Evolutionary conservation across 2,888 invertebrate species (phyloP).

Genomic region (Hesperia comma): DNA sequence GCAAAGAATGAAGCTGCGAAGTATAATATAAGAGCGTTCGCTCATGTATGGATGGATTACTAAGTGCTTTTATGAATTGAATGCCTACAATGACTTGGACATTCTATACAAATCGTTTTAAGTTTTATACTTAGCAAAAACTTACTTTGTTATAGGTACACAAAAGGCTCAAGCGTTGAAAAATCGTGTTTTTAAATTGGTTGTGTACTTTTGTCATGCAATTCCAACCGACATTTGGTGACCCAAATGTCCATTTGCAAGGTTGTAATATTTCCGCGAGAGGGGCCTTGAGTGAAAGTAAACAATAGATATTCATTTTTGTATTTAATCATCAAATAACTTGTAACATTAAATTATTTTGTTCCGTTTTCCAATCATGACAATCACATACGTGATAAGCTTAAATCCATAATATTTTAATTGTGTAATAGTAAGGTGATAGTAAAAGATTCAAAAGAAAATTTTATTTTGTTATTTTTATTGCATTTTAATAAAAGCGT

Average conservation of each 20-base stretch:
- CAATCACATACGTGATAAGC: too few relatives aligned
- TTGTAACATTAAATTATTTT: too few relatives aligned
- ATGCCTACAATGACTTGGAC: conserved; percentile 13
- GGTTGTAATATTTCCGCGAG: conserved; percentile 21
- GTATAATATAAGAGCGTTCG: conserved; percentile 3
- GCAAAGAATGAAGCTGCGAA: too few relatives aligned
- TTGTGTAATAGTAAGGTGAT: too few relatives aligned
- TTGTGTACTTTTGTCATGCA: conserved; percentile 32
- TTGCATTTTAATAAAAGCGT: too few relatives aligned
- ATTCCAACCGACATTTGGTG: conserved; percentile 28
- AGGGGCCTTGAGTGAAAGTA: conserved; percentile 15
- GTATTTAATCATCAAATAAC: too few relatives aligned
- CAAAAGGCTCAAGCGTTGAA: conserved; percentile 32
- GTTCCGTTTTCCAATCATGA: too few relatives aligned
- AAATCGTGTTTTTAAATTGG: conserved; percentile 30
- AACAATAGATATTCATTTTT: too few relatives aligned
- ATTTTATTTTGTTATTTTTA: too few relatives aligned
- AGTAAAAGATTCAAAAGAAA: too few relatives aligned
- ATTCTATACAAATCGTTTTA: conserved; percentile 10
- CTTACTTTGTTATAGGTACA: conserved; percentile 27
- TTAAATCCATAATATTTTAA: too few relatives aligned
- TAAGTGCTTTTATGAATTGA: conserved; percentile 14
- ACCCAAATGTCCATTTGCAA: conserved; percentile 30
- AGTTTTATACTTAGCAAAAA: conserved; percentile 24
- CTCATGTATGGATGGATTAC: conserved; percentile 21